A percentile compares a stretch with the other conserved stretches of the same genome.
Conservation (phyloP, 2,888 invertebrate species). For the Polylopha cassiicola region DNA sequence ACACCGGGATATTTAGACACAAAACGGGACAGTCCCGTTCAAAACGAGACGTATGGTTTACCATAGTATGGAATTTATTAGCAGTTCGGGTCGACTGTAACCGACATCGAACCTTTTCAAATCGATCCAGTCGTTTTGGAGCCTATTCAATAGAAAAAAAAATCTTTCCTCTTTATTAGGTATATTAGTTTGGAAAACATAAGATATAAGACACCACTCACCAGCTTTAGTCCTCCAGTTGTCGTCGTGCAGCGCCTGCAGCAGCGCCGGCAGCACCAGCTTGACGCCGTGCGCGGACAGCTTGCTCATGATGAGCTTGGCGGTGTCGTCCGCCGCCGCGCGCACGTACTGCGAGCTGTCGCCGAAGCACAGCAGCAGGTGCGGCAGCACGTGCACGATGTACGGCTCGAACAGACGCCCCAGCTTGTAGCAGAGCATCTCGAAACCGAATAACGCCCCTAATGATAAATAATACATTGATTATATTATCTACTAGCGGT, state of each 20-base stretch:
- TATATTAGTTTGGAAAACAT: too few relatives aligned
- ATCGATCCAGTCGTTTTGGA: too few relatives aligned
- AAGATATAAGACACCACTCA: too few relatives aligned
- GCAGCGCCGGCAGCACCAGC: conserved; percentile 93
- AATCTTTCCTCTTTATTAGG: too few relatives aligned
- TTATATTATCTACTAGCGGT: too few relatives aligned
- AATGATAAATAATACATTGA: neutral
- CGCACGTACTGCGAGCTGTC: conserved; percentile 97
- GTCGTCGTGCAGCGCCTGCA: conserved; percentile 96
- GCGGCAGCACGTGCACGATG: conserved; percentile 97
- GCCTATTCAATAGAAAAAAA: too few relatives aligned
- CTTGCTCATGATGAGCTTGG: conserved; percentile 96
- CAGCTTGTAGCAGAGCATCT: conserved; percentile 95
- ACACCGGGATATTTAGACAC: too few relatives aligned
- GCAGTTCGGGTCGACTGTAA: too few relatives aligned
- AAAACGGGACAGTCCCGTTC: too few relatives aligned
- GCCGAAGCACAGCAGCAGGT: conserved; percentile 96
- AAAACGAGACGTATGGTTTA: too few relatives aligned
- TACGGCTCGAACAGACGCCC: conserved; percentile 99
- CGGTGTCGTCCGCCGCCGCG: conserved; percentile 97
- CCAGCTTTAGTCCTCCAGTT: conserved; percentile 99
- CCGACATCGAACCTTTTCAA: too few relatives aligned
- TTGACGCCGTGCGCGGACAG: conserved; percentile 98
- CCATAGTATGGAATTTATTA: too few relatives aligned
- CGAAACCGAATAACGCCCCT: conserved; percentile 97